phyloP scores from a whole-genome alignment of 2,113 vertebrate species.

The Oryzias woworae region DNA sequence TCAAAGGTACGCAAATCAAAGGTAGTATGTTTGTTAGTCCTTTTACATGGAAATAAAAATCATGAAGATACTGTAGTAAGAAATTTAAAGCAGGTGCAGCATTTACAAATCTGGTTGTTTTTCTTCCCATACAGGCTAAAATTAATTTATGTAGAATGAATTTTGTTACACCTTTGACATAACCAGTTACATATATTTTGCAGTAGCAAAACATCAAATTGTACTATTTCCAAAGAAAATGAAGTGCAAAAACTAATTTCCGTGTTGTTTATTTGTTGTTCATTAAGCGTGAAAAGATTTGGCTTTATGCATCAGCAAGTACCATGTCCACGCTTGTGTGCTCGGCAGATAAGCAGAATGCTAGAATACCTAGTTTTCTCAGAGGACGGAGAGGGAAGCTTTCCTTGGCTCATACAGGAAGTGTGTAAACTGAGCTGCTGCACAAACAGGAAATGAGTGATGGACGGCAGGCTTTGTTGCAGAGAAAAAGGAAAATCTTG shows the following conservation, averaged over 20 bases:
- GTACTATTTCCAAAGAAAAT: too few relatives aligned
- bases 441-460: constrained; percentile 68
- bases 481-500: constrained; percentile 35
- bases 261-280: neutral
- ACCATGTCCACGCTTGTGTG: constrained; percentile 35
- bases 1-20: too few relatives aligned
- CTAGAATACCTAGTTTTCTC: constrained; percentile 44
- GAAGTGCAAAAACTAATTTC: too few relatives aligned
- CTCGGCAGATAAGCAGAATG: constrained; percentile 54
- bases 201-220: too few relatives aligned
- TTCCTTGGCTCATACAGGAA: constrained; percentile 60
- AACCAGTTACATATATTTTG: too few relatives aligned
- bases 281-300: neutral
- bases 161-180: too few relatives aligned
- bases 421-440: constrained; percentile 55
- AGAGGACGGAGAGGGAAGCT: constrained; percentile 51
- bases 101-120: constrained; percentile 8
- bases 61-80: too few relatives aligned
- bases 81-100: constrained; percentile 38
- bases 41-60: too few relatives aligned
- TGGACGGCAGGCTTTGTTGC: constrained; percentile 49
- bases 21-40: too few relatives aligned
- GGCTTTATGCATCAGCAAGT: constrained; percentile 12
- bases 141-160: neutral
- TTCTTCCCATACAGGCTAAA: constrained; percentile 10